Base-by-base conservation (phyloP, 2,888 invertebrate genomes). In the Oscheius sp. region DNA sequence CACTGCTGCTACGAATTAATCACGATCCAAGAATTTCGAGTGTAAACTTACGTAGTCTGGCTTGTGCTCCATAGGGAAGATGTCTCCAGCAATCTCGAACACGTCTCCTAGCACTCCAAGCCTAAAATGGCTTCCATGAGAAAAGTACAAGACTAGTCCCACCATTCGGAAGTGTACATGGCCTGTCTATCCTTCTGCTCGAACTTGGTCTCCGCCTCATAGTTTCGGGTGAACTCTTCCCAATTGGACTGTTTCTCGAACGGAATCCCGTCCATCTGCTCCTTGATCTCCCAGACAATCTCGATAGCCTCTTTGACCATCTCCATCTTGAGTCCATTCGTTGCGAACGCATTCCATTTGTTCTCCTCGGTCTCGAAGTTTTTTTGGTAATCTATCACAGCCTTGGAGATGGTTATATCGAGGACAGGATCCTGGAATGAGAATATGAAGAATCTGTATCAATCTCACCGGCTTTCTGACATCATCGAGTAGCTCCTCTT, bases 91-190 rank as follows among this genome's bases (percentile, higher is more conserved):
- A 1, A 63, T 32, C 11, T 47, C 48, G 11, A 63, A 63, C 2
- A 63, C 63, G 29, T 63, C 63, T 10, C 63, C n/a, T 5, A 63
- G 63, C 5, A 48, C 47, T 9, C 21, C 63, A 2, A 48, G n/a
- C 63, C 63, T 63, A 32, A 35, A 42, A 3, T 5, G 42, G 7
- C 7, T 42, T 42, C 7, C 42, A 42, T 21, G 21, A 21, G 21
- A 42, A 42, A 42, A 42, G 4, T 42, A 42, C 42, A 42, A 7
- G 3, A 42, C 42, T 42, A 7, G 4, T 7, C 50, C 48, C 21
- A 63, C 63, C 63, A 63, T 63, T 63, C 63, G 29, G 63, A 63
- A 21, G 1, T 32, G 33, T 63, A 63, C 63, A 63, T 63, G n/a
- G 47, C 33, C 48, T 63, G 63, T 50, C 21, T 47, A 1, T n/a